phyloP scores from a whole-genome alignment of 1,140 invertebrate species.

The Onthophagus taurus region DNA sequence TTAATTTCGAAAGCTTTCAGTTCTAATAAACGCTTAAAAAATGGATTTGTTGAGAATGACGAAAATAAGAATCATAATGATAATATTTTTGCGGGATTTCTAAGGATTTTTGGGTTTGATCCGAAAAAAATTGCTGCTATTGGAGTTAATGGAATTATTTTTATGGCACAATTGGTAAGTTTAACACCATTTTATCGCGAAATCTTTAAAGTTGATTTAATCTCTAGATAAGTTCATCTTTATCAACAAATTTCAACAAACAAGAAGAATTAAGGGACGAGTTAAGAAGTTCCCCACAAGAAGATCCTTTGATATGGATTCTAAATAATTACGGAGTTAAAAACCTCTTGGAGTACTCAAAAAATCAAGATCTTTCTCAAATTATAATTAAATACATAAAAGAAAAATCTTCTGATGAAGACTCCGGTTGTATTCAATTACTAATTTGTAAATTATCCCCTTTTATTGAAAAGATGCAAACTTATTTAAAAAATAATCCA shows the following conservation, averaged over 20 bases:
- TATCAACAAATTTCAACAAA: constrained; percentile 2
- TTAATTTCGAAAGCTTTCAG: constrained; percentile 42
- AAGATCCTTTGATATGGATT: constrained; percentile 43
- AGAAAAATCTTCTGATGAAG: constrained; percentile 42
- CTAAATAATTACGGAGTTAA: constrained; percentile 42
- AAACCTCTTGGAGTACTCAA: constrained; percentile 45
- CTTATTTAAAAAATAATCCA: constrained; percentile 41
- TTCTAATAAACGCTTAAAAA: constrained; percentile 15
- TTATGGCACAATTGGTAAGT: constrained; percentile 72
- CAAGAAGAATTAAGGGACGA: too few relatives aligned
- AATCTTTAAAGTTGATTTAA: background rate
- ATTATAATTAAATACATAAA: constrained; percentile 50
- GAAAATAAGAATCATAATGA: constrained; percentile 9
- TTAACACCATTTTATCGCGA: background rate
- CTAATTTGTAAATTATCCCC: constrained; percentile 68
- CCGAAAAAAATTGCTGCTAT: constrained; percentile 64
- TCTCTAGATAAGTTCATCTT: background rate
- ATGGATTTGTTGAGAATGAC: too few relatives aligned
- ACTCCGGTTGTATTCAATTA: constrained; percentile 59
- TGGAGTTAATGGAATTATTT: constrained; percentile 68
- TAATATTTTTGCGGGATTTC: constrained; percentile 51
- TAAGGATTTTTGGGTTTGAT: constrained; percentile 64
- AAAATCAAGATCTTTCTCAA: constrained; percentile 50
- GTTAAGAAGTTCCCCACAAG: too few relatives aligned
- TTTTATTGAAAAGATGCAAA: constrained; percentile 64